Conservation (phyloP, 2,888 invertebrate species). For the Drosophila lutescens region DNA sequence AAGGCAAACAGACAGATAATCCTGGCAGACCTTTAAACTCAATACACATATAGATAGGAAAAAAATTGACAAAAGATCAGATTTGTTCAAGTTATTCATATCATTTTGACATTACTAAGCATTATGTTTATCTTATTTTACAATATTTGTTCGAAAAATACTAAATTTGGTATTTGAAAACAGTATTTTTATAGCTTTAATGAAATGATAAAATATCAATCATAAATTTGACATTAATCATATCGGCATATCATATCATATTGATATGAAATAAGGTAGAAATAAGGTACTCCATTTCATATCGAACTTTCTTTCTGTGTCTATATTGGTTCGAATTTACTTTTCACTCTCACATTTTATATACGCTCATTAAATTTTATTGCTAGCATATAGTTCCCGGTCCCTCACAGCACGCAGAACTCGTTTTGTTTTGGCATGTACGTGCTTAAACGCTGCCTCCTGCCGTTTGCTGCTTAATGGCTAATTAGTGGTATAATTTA, state of each 20-base stretch:
- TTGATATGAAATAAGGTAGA: too few relatives aligned
- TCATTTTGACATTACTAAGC: too few relatives aligned
- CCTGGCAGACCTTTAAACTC: conserved; percentile 32
- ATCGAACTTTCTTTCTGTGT: too few relatives aligned
- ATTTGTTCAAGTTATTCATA: too few relatives aligned
- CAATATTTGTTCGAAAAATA: too few relatives aligned
- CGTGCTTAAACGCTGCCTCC: conserved; percentile 52
- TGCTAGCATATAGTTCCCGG: conserved; percentile 52
- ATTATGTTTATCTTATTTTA: background rate
- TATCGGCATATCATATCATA: too few relatives aligned
- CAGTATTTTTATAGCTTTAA: too few relatives aligned
- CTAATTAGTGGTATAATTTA: conserved; percentile 80
- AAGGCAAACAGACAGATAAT: conserved; percentile 19
- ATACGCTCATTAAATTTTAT: conserved; percentile 74
- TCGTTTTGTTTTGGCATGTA: conserved; percentile 34
- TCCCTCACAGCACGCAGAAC: conserved; percentile 25
- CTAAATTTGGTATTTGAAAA: too few relatives aligned
- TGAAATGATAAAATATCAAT: too few relatives aligned
- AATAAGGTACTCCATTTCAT: too few relatives aligned
- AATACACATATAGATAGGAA: background rate
- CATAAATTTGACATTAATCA: too few relatives aligned
- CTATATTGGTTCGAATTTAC: conserved; percentile 42
- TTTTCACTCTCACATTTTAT: conserved; percentile 65
- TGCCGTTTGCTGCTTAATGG: conserved; percentile 68
- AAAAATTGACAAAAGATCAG: too few relatives aligned